Conservation (phyloP, 2,888 invertebrate genomes). For the Oscheius onirici region DNA sequence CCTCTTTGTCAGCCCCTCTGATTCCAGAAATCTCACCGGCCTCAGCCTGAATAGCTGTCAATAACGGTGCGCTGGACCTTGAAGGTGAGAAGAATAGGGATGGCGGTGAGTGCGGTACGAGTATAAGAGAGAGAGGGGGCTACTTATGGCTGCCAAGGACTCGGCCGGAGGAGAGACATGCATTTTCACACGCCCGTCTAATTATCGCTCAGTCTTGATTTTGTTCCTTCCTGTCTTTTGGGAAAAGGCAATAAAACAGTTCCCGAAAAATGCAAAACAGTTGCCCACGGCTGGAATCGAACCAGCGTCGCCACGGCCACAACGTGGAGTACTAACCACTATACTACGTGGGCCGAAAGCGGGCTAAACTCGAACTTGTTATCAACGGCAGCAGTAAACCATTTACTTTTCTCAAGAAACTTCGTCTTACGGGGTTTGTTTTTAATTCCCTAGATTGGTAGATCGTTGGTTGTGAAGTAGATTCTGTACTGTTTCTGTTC, state of each 20-base stretch:
- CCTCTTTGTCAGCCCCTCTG: too few species aligned
- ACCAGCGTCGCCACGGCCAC: slow-evolving; percentile 61
- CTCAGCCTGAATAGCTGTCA: too few species aligned
- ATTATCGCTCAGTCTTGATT: too few species aligned
- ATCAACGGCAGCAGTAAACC: too few species aligned
- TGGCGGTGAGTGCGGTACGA: not conserved
- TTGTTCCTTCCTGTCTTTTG: not conserved
- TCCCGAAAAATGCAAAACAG: too few species aligned
- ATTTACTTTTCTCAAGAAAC: too few species aligned
- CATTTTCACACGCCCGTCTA: not conserved
- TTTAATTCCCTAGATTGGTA: too few species aligned
- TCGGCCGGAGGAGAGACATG: slow-evolving; percentile 17
- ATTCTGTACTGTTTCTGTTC: too few species aligned
- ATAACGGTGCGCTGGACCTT: not conserved
- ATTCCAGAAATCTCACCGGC: too few species aligned
- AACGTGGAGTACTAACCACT: slow-evolving; percentile 66
- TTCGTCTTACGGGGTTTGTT: too few species aligned
- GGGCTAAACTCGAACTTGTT: not conserved
- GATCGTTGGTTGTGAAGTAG: too few species aligned
- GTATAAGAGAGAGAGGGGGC: slow-evolving; percentile 13
- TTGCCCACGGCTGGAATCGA: not conserved
- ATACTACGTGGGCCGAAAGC: slow-evolving; percentile 48
- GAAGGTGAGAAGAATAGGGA: slow-evolving; percentile 7
- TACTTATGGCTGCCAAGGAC: slow-evolving; percentile 24
- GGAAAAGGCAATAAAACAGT: not conserved